Evolutionary conservation across 1,140 invertebrate species (phyloP).

Genomic region (Drosophila suzukii): DNA sequence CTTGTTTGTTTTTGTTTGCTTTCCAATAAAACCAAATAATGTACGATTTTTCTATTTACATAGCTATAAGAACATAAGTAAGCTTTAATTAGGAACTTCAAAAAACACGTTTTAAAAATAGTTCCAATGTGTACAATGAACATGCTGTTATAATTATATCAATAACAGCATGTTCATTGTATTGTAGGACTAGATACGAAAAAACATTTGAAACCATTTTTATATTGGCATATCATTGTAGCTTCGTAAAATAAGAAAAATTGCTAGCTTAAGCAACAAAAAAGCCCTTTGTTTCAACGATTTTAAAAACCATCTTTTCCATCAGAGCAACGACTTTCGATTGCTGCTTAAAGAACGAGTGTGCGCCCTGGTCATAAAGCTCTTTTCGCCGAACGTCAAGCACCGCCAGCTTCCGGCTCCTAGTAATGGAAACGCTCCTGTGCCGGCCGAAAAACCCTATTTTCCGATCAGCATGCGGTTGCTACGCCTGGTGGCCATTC

Average conservation of each 20-base stretch:
- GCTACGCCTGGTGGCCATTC: slow-evolving; percentile 95
- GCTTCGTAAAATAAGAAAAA: too few species aligned
- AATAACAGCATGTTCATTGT: too few species aligned
- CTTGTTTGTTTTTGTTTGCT: neutral
- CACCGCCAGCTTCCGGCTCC: slow-evolving; percentile 88
- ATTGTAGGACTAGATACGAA: too few species aligned
- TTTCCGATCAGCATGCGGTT: slow-evolving; percentile 98
- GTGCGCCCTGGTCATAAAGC: slow-evolving; percentile 98
- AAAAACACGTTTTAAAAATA: neutral
- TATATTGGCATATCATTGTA: too few species aligned
- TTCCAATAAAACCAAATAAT: neutral
- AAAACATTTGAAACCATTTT: too few species aligned
- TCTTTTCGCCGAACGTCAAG: slow-evolving; percentile 98
- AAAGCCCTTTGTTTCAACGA: too few species aligned
- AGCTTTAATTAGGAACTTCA: neutral
- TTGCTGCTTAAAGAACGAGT: slow-evolving; percentile 98
- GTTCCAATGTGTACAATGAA: too few species aligned
- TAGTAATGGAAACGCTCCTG: slow-evolving; percentile 85
- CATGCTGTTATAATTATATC: too few species aligned
- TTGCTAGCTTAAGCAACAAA: too few species aligned
- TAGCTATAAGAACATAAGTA: neutral
- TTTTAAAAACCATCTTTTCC: neutral
- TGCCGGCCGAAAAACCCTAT: slow-evolving; percentile 93
- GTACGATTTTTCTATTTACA: neutral
- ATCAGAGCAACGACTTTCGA: slow-evolving; percentile 94